These are phyloP conservation scores for Hydrolagus colliei DNA, from an alignment of 2,797 vertebrate species.

Conservation along the genomic window DNA sequence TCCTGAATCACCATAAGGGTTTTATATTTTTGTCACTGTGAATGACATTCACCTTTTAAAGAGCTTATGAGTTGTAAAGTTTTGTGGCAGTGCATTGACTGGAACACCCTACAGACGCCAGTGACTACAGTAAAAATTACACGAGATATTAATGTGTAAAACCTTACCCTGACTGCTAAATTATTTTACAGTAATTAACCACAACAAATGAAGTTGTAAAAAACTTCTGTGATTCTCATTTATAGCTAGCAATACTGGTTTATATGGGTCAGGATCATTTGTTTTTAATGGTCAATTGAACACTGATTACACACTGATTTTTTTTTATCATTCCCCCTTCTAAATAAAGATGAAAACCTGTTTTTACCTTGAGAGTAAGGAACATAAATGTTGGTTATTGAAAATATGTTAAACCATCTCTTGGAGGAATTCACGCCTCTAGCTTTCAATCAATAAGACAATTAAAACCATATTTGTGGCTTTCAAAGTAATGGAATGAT, in stretches of 20 bases:
- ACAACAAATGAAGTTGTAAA: neutral
- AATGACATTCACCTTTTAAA: slow-evolving; percentile 6
- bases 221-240: neutral
- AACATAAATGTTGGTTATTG: neutral
- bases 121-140: neutral
- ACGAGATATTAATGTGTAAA: neutral
- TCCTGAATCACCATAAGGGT: neutral
- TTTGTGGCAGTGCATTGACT: neutral
- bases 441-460: neutral
- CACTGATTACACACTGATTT: neutral
- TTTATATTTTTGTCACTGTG: neutral
- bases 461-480: neutral
- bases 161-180: neutral
- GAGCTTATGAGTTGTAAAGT: neutral
- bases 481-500: neutral
- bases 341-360: neutral
- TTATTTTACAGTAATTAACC: slow-evolving; percentile 10
- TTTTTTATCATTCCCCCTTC: neutral
- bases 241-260: neutral
- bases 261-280: neutral
- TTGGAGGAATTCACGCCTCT: neutral
- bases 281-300: neutral
- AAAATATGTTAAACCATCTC: neutral
- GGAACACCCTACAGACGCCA: neutral
- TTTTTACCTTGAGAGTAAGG: neutral